Percentiles rank a stretch among this genome's conserved stretches.
phyloP scores from a whole-genome alignment of 2,888 invertebrate species.

The Synergus japonicus region DNA sequence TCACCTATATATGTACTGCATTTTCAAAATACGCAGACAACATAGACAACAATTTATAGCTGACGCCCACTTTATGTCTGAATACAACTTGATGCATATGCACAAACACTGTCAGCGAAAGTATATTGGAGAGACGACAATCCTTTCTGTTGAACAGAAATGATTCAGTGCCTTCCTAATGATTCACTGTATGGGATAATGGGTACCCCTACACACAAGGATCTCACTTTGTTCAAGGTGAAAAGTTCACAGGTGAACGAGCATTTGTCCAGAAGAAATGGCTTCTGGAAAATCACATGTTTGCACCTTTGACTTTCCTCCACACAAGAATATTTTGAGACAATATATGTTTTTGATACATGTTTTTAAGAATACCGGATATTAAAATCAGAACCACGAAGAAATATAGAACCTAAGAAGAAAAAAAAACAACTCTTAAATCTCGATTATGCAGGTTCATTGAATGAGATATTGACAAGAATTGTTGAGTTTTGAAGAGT shows the following conservation, averaged over 20 bases:
- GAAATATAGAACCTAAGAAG: too few species aligned
- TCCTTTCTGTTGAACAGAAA: slow-evolving; percentile 40
- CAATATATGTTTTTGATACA: background rate
- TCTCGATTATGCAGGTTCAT: too few species aligned
- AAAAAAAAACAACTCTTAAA: too few species aligned
- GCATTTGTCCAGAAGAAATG: background rate
- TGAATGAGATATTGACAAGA: background rate
- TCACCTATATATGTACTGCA: background rate
- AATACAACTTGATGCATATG: slow-evolving; percentile 27
- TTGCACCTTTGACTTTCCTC: slow-evolving; percentile 5
- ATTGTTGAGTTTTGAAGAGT: background rate
- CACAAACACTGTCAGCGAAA: slow-evolving; percentile 35
- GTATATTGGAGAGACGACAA: slow-evolving; percentile 22
- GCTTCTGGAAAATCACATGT: background rate
- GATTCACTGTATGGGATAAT: slow-evolving; percentile 52
- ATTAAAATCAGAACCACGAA: too few species aligned
- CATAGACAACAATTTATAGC: slow-evolving; percentile 13
- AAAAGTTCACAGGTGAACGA: slow-evolving; percentile 20
- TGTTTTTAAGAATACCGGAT: too few species aligned
- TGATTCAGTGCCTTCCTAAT: slow-evolving; percentile 54
- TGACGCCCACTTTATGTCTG: slow-evolving; percentile 22
- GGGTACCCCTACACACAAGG: slow-evolving; percentile 4
- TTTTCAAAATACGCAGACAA: background rate
- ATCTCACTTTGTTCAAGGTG: slow-evolving; percentile 22
- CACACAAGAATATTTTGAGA: background rate